phyloP scores from a whole-genome alignment of 2,797 vertebrate genomes.

The Hemibagrus guttatus region DNA sequence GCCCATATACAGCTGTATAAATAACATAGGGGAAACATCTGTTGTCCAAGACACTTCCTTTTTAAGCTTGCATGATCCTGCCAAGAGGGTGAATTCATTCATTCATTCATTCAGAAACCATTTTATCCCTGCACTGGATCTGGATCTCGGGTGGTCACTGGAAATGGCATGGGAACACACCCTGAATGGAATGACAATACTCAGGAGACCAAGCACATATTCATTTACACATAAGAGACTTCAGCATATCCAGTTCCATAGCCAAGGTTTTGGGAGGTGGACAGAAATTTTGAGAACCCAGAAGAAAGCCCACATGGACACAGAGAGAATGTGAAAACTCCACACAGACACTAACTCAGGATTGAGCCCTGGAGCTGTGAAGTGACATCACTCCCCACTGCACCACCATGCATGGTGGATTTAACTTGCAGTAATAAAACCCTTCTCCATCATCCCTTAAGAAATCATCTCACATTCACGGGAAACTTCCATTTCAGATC shows the following conservation, averaged over 20 bases:
- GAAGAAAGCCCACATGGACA: background rate
- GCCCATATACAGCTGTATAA: background rate
- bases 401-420: slow-evolving; percentile 1
- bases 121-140: background rate
- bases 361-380: background rate
- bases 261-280: background rate
- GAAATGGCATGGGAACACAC: background rate
- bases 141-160: background rate
- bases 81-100: background rate
- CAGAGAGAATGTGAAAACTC: background rate
- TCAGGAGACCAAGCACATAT: background rate
- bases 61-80: background rate
- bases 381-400: background rate
- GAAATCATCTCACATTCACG: slow-evolving; percentile 35
- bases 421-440: slow-evolving; percentile 10
- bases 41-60: background rate
- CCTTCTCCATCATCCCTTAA: slow-evolving; percentile 21
- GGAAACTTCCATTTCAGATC: slow-evolving; percentile 66
- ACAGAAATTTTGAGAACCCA: background rate
- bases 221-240: no score
- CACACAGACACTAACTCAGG: background rate
- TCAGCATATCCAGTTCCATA: background rate
- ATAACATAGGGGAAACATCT: background rate
- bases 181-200: background rate
- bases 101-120: background rate